Base-by-base conservation (phyloP, 2,888 invertebrate genomes). In the Drosophila nigricruria region DNA sequence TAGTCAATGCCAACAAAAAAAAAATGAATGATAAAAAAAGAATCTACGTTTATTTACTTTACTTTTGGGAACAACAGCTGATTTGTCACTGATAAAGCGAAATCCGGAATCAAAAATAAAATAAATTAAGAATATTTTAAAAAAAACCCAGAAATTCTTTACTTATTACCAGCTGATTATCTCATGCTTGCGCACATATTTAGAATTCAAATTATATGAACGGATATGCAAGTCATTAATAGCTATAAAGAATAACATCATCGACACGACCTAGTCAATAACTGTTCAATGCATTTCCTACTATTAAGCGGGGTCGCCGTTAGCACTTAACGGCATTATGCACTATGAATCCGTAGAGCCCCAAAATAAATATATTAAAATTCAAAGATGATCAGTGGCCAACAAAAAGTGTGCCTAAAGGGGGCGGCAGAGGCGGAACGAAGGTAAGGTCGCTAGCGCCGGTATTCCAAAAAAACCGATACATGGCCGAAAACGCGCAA, bases 141-240 rank as follows among this genome's bases (percentile, higher is more conserved):
- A 38, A 45, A 50, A 56, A 9, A 1, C 50, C 27, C 50, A 50
- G 36, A 36, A 49, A 64, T 57, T 20, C 47, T 59, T 38, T n/a
- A 4, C 25, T 9, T 43, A 56, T 36, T 57, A 68, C 63, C 50
- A 53, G 52, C 49, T 89, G 78, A 86, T 83, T 58, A 74, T 54
- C 65, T 42, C 43, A 45, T 52, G 23, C 45, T 32, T 49, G 47
- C 25, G 18, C 4, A 42, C 34, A 57, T 16, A 49, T 49, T 32
- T 58, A 27, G 45, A 62, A 63, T 61, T 47, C 40, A 36, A 68
- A 76, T 70, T 64, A 65, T 54, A 40, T 36, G 54, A 60, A 43
- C 83, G 80, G 71, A 88, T 77, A 70, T 88, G 86, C 83, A 77
- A 53, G 69, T 64, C 57, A 74, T 64, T 82, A 73, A 73, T 57